A percentile compares a stretch with the other conserved stretches of the same genome.
These are phyloP conservation scores for Paguma larvata DNA, from an alignment of 2,797 vertebrate genomes.

Conservation along the genomic window DNA sequence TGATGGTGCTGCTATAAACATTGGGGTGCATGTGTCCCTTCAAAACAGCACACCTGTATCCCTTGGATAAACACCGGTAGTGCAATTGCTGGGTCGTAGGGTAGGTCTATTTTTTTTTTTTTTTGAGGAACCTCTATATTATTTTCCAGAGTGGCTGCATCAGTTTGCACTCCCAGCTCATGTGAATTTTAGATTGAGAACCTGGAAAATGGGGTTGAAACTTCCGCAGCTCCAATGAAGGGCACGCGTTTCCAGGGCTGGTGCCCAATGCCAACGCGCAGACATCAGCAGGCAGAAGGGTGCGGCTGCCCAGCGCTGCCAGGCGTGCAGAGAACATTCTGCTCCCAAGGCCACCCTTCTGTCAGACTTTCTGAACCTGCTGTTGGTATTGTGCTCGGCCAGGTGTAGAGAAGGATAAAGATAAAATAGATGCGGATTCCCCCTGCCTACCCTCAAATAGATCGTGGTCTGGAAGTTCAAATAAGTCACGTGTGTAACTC, in stretches of 20 bases:
- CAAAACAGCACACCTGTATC: too few species aligned
- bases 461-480: background rate
- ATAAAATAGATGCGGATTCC: background rate
- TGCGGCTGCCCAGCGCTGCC: rapidly evolving
- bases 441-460: background rate
- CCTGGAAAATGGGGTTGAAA: background rate
- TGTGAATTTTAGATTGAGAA: background rate
- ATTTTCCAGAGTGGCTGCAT: too few species aligned
- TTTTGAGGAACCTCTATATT: too few species aligned
- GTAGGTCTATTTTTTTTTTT: too few species aligned
- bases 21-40: too few species aligned
- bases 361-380: background rate
- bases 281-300: background rate
- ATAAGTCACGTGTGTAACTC: background rate
- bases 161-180: background rate
- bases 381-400: background rate
- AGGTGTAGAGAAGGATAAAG: background rate
- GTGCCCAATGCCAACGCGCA: rapidly evolving
- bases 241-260: background rate
- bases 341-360: background rate
- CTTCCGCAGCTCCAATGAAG: rapidly evolving
- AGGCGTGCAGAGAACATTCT: background rate
- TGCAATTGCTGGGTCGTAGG: too few species aligned
- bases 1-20: too few species aligned
- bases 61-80: too few species aligned